Conservation (phyloP, 2,888 invertebrate species). For the Ichneumon xanthorius region DNA sequence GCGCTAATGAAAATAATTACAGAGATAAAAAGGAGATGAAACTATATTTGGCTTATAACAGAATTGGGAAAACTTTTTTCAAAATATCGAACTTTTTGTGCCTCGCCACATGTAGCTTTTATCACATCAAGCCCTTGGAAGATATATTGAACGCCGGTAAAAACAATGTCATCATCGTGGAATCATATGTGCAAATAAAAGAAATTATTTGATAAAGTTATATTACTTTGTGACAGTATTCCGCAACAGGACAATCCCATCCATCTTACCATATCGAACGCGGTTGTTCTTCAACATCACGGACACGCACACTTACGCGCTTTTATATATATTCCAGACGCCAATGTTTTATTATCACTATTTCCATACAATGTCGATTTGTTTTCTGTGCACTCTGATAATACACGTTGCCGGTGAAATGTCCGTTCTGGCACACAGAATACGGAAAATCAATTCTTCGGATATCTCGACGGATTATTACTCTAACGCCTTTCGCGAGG, state of each 20-base stretch:
- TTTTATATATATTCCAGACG: slow-evolving; percentile 60
- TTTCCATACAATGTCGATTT: slow-evolving; percentile 59
- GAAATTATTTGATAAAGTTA: not conserved
- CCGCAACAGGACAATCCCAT: slow-evolving; percentile 59
- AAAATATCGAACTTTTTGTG: not conserved
- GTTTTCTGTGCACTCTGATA: slow-evolving; percentile 62
- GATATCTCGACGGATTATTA: not conserved
- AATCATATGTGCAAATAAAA: not conserved
- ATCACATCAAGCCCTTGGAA: not conserved
- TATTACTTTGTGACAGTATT: slow-evolving; percentile 25
- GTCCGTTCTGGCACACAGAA: slow-evolving; percentile 60
- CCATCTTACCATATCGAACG: slow-evolving; percentile 60
- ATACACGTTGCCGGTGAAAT: slow-evolving; percentile 62
- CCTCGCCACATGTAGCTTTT: not conserved
- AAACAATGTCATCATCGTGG: not conserved
- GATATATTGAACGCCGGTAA: not conserved
- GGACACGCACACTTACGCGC: slow-evolving; percentile 58
- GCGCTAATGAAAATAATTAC: not conserved
- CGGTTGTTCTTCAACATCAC: slow-evolving; percentile 57
- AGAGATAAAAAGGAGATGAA: not conserved
- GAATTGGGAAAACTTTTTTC: not conserved
- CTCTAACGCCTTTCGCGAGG: slow-evolving; percentile 33
- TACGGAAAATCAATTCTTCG: slow-evolving; percentile 36
- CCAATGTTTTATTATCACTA: slow-evolving; percentile 66
- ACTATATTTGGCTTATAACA: not conserved